These are phyloP conservation scores for Ferrisia virgata DNA, from an alignment of 2,888 invertebrate species.

Conservation along the genomic window DNA sequence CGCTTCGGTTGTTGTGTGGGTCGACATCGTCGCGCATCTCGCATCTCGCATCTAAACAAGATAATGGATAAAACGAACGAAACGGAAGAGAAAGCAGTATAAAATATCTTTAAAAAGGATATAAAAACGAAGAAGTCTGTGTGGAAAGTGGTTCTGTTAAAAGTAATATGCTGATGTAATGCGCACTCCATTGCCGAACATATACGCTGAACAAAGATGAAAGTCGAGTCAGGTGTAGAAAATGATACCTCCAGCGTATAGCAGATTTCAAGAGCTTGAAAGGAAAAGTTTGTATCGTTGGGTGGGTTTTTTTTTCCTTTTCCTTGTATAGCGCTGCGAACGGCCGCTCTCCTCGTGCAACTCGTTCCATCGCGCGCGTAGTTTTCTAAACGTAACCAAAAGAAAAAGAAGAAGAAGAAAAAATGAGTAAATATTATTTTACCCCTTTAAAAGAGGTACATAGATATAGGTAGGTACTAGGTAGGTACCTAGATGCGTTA, in stretches of 20 bases:
- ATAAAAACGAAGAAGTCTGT: slow-evolving; percentile 42
- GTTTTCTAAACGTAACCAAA: neutral
- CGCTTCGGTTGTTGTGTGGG: no score
- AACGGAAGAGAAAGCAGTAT: slow-evolving; percentile 36
- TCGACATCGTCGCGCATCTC: no score
- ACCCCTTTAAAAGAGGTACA: slow-evolving; percentile 9
- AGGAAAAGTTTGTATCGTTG: slow-evolving; percentile 42
- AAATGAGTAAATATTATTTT: slow-evolving; percentile 39
- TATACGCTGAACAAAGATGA: slow-evolving; percentile 24
- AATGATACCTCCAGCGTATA: slow-evolving; percentile 38
- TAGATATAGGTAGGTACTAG: neutral
- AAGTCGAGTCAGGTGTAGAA: slow-evolving; percentile 45
- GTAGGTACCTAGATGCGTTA: no score
- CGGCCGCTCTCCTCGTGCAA: neutral
- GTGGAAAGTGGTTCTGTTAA: slow-evolving; percentile 42
- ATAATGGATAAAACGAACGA: slow-evolving; percentile 41
- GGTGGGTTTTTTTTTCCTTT: neutral
- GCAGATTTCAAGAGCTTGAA: slow-evolving; percentile 42
- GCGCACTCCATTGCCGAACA: slow-evolving; percentile 37
- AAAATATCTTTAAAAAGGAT: slow-evolving; percentile 42
- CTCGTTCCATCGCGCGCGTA: neutral
- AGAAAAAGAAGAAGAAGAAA: slow-evolving; percentile 17
- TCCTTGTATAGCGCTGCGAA: neutral
- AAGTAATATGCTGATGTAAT: slow-evolving; percentile 45
- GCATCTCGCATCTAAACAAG: no score